phyloP scores from a whole-genome alignment of 1,140 invertebrate genomes.

The Spodoptera litura region DNA sequence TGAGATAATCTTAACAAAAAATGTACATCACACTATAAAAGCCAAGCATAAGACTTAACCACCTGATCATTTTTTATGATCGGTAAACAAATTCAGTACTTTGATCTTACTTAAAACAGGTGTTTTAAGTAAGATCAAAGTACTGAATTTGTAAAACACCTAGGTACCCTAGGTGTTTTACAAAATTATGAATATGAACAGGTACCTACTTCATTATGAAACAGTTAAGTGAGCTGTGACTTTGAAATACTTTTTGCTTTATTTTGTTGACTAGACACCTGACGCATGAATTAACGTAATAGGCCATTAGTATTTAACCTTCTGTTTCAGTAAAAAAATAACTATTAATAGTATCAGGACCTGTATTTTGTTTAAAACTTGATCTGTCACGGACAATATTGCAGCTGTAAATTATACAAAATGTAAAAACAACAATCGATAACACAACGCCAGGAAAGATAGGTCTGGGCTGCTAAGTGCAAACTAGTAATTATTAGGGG shows the following conservation, averaged over 20 bases:
- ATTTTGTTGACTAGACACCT: constrained; percentile 12
- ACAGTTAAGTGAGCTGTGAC: constrained; percentile 38
- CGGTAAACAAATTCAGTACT: no score
- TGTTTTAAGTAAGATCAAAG: no score
- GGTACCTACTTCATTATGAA: constrained; percentile 4
- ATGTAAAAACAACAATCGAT: not conserved
- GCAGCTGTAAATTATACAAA: no score
- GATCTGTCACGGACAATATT: not conserved
- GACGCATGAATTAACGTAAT: constrained; percentile 12
- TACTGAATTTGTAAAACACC: no score
- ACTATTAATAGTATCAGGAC: not conserved
- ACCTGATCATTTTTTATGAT: no score
- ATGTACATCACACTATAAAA: not conserved
- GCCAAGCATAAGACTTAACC: no score
- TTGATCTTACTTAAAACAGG: no score
- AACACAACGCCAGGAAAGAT: not conserved
- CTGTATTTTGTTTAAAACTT: not conserved
- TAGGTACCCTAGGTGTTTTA: no score
- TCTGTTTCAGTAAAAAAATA: not conserved
- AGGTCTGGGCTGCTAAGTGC: not conserved
- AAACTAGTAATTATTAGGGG: not conserved
- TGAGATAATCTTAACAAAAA: not conserved
- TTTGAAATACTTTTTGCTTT: constrained; percentile 36
- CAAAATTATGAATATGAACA: no score
- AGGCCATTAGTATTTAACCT: constrained; percentile 20